These are phyloP conservation scores for Peromyscus californicus DNA, from an alignment of 2,113 vertebrate species.

Conservation along the genomic window DNA sequence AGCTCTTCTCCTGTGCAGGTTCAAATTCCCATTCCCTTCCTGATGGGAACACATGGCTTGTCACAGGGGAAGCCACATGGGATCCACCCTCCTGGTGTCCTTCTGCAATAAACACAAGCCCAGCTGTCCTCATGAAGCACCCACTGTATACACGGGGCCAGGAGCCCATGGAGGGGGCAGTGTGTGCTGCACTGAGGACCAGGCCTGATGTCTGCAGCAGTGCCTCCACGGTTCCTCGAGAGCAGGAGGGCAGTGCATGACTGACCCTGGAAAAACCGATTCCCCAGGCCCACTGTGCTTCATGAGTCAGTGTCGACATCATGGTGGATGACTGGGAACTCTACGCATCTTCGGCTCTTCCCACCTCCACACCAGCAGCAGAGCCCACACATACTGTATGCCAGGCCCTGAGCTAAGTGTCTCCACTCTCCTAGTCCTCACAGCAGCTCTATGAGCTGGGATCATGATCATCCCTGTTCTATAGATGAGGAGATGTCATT, in stretches of 20 bases:
- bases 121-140: not conserved
- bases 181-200: not conserved
- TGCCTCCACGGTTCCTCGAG: not conserved
- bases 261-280: no score
- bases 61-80: no score
- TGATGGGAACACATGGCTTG: not conserved
- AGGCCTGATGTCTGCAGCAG: not conserved
- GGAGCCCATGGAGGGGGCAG: no score
- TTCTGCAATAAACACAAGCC: not conserved
- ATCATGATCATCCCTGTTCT: not conserved
- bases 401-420: not conserved
- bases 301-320: not conserved
- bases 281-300: no score
- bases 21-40: not conserved
- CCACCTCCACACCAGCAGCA: not conserved
- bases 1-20: constrained; percentile 37
- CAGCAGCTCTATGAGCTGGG: not conserved
- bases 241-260: not conserved
- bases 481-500: no score
- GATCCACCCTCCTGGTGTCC: not conserved
- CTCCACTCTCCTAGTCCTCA: no score
- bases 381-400: no score
- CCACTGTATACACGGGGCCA: no score
- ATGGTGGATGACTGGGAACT: no score
- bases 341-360: not conserved